These are phyloP conservation scores for Drosophila antonietae DNA, from an alignment of 2,888 invertebrate genomes.

Conservation along the genomic window DNA sequence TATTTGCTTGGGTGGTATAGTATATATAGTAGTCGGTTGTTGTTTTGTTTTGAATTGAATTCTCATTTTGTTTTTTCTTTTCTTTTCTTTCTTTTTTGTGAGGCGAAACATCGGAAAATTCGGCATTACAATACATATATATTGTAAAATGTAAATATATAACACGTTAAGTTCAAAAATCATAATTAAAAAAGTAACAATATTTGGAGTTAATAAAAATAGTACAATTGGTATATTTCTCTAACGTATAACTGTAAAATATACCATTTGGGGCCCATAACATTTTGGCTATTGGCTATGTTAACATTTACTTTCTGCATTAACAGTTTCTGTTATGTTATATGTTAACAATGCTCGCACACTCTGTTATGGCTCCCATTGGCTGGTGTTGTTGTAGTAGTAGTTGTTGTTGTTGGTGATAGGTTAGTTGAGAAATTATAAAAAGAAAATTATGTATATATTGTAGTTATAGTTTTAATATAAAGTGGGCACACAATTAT, in stretches of 20 bases:
- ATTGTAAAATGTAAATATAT: slow-evolving; percentile 47
- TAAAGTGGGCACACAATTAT: slow-evolving; percentile 68
- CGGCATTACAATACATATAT: slow-evolving; percentile 83
- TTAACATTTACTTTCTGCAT: not conserved
- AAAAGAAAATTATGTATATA: slow-evolving; percentile 59
- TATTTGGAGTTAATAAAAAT: slow-evolving; percentile 56
- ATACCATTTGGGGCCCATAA: slow-evolving; percentile 34
- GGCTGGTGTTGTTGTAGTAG: not conserved
- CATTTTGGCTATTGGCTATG: slow-evolving; percentile 8
- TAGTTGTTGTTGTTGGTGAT: slow-evolving; percentile 22
- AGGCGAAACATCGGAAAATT: slow-evolving; percentile 85
- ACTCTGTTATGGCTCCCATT: slow-evolving; percentile 39
- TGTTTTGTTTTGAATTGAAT: slow-evolving; percentile 40
- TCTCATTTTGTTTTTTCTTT: slow-evolving; percentile 23
- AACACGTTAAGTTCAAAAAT: slow-evolving; percentile 68
- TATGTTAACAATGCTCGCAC: slow-evolving; percentile 21
- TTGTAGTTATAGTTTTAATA: slow-evolving; percentile 60
- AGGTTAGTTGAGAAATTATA: slow-evolving; percentile 53
- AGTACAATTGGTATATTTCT: slow-evolving; percentile 28
- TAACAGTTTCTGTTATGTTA: slow-evolving; percentile 5
- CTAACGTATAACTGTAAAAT: slow-evolving; percentile 24
- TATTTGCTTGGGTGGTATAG: slow-evolving; percentile 45
- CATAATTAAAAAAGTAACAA: slow-evolving; percentile 76
- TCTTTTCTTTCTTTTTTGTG: slow-evolving; percentile 71
- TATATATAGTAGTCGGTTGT: slow-evolving; percentile 11